Evolutionary conservation across 2,888 invertebrate species (phyloP).

Genomic region (Galerucella calmariensis): DNA sequence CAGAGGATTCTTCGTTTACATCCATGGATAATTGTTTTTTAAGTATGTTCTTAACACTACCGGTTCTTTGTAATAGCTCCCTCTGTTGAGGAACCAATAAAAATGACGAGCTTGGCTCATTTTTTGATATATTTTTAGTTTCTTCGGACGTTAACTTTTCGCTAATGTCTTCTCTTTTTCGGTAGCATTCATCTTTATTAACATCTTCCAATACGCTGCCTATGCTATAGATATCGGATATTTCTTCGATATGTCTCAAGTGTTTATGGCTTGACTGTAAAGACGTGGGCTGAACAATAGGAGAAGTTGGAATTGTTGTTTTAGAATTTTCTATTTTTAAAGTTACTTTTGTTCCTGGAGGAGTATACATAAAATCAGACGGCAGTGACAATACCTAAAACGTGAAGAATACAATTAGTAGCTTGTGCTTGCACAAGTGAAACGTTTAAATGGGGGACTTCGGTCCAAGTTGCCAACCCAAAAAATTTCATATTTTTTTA

Average conservation of each 20-base stretch:
- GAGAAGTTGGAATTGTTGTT: constrained; percentile 40
- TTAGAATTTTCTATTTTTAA: constrained; percentile 57
- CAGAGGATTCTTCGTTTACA: constrained; percentile 67
- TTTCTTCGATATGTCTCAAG: constrained; percentile 52
- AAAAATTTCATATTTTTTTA: too few species aligned
- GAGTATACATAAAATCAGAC: constrained; percentile 86
- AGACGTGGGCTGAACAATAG: constrained; percentile 52
- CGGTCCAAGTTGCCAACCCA: too few species aligned
- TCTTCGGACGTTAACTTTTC: constrained; percentile 47
- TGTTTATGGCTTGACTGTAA: constrained; percentile 58
- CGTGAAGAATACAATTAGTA: constrained; percentile 48
- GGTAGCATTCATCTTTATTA: constrained; percentile 50
- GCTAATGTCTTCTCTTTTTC: constrained; percentile 35
- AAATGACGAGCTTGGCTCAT: constrained; percentile 36
- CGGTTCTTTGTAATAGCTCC: constrained; percentile 61
- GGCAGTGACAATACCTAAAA: constrained; percentile 80
- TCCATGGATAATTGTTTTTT: constrained; percentile 69
- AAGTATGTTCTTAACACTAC: constrained; percentile 70
- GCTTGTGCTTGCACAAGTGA: constrained; percentile 3
- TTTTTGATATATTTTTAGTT: constrained; percentile 54
- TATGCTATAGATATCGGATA: constrained; percentile 62
- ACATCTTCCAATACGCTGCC: constrained; percentile 56
- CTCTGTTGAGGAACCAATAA: constrained; percentile 57
- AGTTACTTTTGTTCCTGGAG: constrained; percentile 67
- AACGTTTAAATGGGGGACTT: constrained; percentile 23